Percentiles rank a stretch among this genome's conserved stretches.
phyloP scores from a whole-genome alignment of 2,113 vertebrate genomes.

The Cyprinodon variegatus region DNA sequence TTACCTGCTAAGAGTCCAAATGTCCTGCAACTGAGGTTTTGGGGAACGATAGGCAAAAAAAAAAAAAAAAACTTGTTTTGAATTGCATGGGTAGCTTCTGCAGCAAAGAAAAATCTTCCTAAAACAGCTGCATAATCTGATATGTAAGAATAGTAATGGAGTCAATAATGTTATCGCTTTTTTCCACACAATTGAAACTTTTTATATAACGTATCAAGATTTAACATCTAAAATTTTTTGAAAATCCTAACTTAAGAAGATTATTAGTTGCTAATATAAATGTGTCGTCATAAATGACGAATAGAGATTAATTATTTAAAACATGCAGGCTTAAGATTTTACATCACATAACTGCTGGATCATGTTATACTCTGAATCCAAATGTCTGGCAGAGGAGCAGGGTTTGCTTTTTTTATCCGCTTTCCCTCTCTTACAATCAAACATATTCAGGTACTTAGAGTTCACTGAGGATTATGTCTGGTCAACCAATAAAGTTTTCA shows the following conservation, averaged over 20 bases:
- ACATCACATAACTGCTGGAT: conserved; percentile 53
- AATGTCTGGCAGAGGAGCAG: conserved; percentile 57
- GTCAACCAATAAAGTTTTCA: conserved; percentile 70
- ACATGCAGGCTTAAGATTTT: conserved; percentile 50
- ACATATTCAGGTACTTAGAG: conserved; percentile 75
- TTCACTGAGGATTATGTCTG: conserved; percentile 66
- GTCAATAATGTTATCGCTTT: not conserved
- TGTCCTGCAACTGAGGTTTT: conserved; percentile 12
- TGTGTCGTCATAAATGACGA: conserved; percentile 33
- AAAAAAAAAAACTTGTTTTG: not conserved
- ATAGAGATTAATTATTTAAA: conserved; percentile 56
- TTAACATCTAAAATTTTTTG: not conserved
- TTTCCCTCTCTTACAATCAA: conserved; percentile 61
- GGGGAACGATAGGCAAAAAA: conserved; percentile 1
- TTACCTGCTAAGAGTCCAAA: conserved; percentile 11
- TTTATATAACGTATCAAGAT: not conserved
- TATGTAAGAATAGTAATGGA: not conserved
- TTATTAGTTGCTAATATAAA: conserved; percentile 22
- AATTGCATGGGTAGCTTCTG: not conserved
- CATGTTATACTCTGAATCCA: conserved; percentile 59
- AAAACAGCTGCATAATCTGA: not conserved
- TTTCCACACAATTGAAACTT: not conserved
- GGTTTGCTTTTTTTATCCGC: conserved; percentile 38
- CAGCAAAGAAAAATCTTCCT: not conserved
- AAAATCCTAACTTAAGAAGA: conserved; percentile 4